Percentiles rank a stretch among this genome's conserved stretches.
These are phyloP conservation scores for Tipula helvola DNA, from an alignment of 2,888 invertebrate species.

Conservation along the genomic window DNA sequence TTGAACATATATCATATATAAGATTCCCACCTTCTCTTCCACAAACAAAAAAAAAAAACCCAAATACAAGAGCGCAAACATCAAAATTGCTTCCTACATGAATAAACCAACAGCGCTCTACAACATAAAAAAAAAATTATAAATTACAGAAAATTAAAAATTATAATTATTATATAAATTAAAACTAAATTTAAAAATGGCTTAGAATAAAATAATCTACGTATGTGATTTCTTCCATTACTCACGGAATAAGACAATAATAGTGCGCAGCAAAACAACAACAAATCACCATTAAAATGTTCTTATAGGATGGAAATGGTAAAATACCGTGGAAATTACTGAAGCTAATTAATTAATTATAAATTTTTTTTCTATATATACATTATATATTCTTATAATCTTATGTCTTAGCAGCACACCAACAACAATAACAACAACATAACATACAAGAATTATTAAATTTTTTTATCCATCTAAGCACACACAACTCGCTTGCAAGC, in stretches of 20 bases:
- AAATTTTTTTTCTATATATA: neutral
- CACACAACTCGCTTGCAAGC: neutral
- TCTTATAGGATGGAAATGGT: neutral
- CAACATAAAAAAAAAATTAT: neutral
- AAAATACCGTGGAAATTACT: neutral
- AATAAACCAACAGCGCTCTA: neutral
- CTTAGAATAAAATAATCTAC: neutral
- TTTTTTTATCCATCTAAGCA: neutral
- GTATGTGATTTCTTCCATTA: neutral
- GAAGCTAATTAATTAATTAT: conserved; percentile 4
- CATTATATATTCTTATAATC: neutral
- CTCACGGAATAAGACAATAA: neutral
- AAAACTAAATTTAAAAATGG: neutral
- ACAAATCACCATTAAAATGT: neutral
- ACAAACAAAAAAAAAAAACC: neutral
- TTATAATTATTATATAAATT: neutral
- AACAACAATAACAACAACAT: neutral
- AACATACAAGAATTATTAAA: neutral
- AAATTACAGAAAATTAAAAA: neutral
- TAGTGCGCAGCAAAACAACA: neutral
- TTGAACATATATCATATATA: neutral
- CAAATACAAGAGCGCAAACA: too few relatives aligned
- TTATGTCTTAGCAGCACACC: neutral
- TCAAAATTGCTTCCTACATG: neutral
- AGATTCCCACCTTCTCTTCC: neutral